A percentile compares a stretch with the other conserved stretches of the same genome.
phyloP scores from a whole-genome alignment of 1,140 invertebrate species.

The Brachystomella parvula region DNA sequence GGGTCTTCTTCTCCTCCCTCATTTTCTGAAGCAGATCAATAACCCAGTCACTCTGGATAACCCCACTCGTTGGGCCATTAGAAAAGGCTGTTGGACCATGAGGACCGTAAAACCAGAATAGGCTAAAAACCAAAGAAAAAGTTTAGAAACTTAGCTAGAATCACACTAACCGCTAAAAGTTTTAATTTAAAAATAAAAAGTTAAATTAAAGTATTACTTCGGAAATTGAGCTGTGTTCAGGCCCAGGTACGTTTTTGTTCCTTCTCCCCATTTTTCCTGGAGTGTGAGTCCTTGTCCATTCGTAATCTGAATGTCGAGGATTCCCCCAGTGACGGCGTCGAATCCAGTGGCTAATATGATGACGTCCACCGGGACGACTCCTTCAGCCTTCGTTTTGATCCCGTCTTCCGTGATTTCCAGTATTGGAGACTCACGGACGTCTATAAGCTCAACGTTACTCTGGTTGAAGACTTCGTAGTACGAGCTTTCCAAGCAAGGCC shows the following conservation, averaged over 20 bases:
- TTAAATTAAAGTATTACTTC: slow-evolving; percentile 11
- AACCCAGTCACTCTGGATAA: slow-evolving; percentile 7
- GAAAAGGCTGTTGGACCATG: slow-evolving; percentile 10
- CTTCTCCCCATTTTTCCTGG: neutral
- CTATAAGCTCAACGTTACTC: slow-evolving; percentile 14
- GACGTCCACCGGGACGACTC: slow-evolving; percentile 1
- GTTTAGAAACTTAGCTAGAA: too few relatives aligned
- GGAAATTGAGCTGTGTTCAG: neutral
- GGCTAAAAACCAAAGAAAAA: too few relatives aligned
- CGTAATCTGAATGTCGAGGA: slow-evolving; percentile 8
- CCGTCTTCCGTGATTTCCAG: slow-evolving; percentile 7
- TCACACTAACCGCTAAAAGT: too few relatives aligned
- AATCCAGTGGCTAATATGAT: slow-evolving; percentile 14
- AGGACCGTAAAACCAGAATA: slow-evolving; percentile 15
- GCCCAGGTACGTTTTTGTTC: slow-evolving; percentile 6
- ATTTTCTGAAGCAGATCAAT: neutral
- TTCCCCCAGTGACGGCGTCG: slow-evolving; percentile 8
- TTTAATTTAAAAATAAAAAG: too few relatives aligned
- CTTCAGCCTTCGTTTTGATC: neutral
- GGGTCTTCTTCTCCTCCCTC: neutral
- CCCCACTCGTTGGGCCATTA: neutral
- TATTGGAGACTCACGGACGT: slow-evolving; percentile 13
- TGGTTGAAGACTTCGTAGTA: slow-evolving; percentile 20
- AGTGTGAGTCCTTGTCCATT: neutral
- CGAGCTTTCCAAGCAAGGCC: neutral